Conservation (phyloP, 2,888 invertebrate genomes). For the Argyresthia goedartella region DNA sequence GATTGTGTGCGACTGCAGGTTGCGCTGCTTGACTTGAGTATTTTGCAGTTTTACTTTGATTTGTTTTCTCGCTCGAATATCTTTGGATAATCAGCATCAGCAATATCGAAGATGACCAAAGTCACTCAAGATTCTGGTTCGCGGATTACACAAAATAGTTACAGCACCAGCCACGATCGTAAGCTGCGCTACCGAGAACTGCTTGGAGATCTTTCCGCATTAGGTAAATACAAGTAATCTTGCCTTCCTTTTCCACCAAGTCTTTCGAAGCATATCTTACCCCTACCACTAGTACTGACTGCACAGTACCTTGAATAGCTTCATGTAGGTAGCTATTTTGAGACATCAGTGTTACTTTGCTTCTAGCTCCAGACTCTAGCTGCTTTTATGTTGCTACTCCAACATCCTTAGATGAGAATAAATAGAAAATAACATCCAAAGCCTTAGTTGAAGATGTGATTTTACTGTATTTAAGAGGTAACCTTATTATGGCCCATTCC, state of each 20-base stretch:
- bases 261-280: background rate
- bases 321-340: background rate
- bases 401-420: too few species aligned
- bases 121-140: too few species aligned
- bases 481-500: too few species aligned
- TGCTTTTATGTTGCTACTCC: background rate
- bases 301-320: background rate
- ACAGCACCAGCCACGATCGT: conserved; percentile 29
- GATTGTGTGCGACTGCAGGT: too few species aligned
- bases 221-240: conserved; percentile 21
- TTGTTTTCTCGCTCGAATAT: too few species aligned
- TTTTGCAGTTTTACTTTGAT: too few species aligned
- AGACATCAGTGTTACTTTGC: background rate
- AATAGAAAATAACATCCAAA: too few species aligned
- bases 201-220: conserved; percentile 31
- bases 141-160: background rate
- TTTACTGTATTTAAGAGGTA: too few species aligned
- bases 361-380: background rate
- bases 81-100: too few species aligned
- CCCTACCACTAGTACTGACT: background rate
- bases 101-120: too few species aligned
- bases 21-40: too few species aligned
- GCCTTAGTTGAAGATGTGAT: too few species aligned
- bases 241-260: background rate
- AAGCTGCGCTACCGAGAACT: conserved; percentile 35